Evolutionary conservation across 1,140 invertebrate species (phyloP), one percentile per base, ranked within the genome.

Genomic region (Diorhabda elongata): DNA sequence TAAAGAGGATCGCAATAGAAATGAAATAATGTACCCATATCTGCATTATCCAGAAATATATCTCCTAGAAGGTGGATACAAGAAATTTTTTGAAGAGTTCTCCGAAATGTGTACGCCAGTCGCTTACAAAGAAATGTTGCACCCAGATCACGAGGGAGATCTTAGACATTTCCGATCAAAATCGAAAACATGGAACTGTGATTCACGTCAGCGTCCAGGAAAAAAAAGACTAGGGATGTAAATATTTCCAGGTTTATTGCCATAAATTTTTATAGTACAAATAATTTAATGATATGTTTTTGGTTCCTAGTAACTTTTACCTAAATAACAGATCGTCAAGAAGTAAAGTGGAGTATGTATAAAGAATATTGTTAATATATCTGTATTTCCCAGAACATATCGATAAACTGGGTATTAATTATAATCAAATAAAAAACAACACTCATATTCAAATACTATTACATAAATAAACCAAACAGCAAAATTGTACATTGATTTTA

Each of bases 11-110:
- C 85, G 98, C 2, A 85, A 88, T 59, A 80, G 86, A 3, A 97
- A 99, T 80, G 88, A 89, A 61, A 89, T 92, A 56, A 85, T 85
- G 63, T 99, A 99, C 82, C 98, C 98, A 0, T 84, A 86, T 0
- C 83, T 99, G 0, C 85, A 92, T 76, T 98, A 97, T 84, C 97
- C 97, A 0, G 98, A 99, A 81, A 83, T 98, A 5, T 99, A 99
- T 80, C 82, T 99, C 0, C 85, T 99, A 4, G 90, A 97, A 76
- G 94, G 95, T 1, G 98, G 98, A 3, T 99, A 99, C 83, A 91
- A 95, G 74, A 86, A 87, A 44, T 99, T 99, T 83, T 98, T 87
- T 80, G 84, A 88, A 70, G 82, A 85, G 0, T 87, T 90, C 73
- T 82, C 84, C n/a, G 83, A 87, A 0, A 82, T 93, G 41, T 98